Conservation (phyloP, 1,140 invertebrate genomes). For the Apocrypta bakeri region DNA sequence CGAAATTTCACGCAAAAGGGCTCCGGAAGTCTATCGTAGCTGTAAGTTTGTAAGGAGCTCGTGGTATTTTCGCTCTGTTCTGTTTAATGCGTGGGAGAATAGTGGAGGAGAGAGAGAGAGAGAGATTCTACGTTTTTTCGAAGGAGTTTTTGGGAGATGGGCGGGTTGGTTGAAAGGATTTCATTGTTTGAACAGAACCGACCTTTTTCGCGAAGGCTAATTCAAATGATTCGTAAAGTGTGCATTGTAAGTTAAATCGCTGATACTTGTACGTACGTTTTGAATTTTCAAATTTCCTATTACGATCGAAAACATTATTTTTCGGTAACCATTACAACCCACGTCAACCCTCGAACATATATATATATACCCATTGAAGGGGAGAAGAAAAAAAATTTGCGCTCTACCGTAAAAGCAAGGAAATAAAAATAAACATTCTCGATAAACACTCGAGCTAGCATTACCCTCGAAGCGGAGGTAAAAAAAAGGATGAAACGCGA, state of each 20-base stretch:
- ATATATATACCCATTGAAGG: too few species aligned
- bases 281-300: too few species aligned
- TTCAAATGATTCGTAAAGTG: constrained; percentile 2
- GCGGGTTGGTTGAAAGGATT: constrained; percentile 19
- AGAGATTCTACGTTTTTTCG: neutral
- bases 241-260: too few species aligned
- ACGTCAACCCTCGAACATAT: too few species aligned
- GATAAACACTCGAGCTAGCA: neutral
- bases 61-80: neutral
- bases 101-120: neutral
- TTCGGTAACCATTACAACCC: too few species aligned
- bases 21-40: constrained; percentile 33
- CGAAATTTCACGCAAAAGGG: constrained; percentile 27
- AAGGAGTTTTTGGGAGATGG: neutral
- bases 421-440: neutral
- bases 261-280: too few species aligned
- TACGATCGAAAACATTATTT: too few species aligned
- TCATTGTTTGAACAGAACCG: constrained; percentile 12
- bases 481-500: neutral
- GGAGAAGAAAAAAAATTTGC: neutral
- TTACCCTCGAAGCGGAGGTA: neutral
- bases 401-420: neutral
- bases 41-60: constrained; percentile 31
- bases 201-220: neutral
- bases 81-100: neutral